These are phyloP conservation scores for Schizotus pectinicornis DNA, from an alignment of 2,888 invertebrate species.

Conservation along the genomic window DNA sequence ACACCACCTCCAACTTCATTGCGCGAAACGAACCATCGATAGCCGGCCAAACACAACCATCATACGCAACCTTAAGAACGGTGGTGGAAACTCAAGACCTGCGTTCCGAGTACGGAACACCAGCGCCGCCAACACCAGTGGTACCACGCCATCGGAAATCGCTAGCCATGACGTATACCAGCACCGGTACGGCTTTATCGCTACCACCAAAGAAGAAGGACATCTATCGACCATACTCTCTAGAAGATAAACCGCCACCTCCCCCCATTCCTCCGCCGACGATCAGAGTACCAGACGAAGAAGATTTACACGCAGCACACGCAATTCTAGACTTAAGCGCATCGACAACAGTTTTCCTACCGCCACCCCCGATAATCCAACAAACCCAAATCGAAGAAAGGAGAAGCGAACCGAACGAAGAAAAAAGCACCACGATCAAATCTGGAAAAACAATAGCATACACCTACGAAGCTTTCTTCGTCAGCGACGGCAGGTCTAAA, in stretches of 20 bases:
- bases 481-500: constrained; percentile 87
- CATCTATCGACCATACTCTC: constrained; percentile 87
- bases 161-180: constrained; percentile 83
- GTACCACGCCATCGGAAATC: constrained; percentile 66
- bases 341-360: constrained; percentile 76
- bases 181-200: constrained; percentile 81
- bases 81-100: constrained; percentile 60
- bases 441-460: constrained; percentile 80
- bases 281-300: constrained; percentile 72
- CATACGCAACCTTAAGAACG: constrained; percentile 63
- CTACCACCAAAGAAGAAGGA: constrained; percentile 91
- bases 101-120: constrained; percentile 53
- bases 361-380: constrained; percentile 57
- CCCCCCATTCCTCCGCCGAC: constrained; percentile 56
- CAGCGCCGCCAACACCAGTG: constrained; percentile 44
- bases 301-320: constrained; percentile 86
- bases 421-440: constrained; percentile 29
- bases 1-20: constrained; percentile 78
- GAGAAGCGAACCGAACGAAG: constrained; percentile 5
- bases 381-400: constrained; percentile 15
- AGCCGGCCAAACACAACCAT: constrained; percentile 55
- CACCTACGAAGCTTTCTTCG: constrained; percentile 91
- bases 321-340: constrained; percentile 89
- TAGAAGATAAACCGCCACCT: constrained; percentile 68
- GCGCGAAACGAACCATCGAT: constrained; percentile 67